Conservation (phyloP, 92 coral and sea anemone species). For the Diadumene lineata region DNA sequence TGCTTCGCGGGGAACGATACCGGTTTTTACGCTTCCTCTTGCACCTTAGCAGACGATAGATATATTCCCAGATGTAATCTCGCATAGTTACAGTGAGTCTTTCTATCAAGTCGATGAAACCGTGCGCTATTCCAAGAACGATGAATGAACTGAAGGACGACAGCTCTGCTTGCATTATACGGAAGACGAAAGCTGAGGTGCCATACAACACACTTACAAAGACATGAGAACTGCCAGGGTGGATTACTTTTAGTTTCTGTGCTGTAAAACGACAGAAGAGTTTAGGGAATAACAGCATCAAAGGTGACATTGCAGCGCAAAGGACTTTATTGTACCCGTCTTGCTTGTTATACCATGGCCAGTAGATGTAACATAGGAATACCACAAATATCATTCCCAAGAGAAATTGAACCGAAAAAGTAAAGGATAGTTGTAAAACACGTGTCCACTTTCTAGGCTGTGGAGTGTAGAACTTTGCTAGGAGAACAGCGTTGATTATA, state of each 20-base stretch:
- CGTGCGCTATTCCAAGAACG: constrained; percentile 58
- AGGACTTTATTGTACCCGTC: constrained; percentile 32
- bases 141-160: constrained; percentile 39
- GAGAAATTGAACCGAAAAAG: constrained; percentile 50
- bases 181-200: constrained; percentile 37
- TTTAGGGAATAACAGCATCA: constrained; percentile 53
- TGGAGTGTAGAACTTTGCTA: constrained; percentile 32
- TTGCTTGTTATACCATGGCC: constrained; percentile 47
- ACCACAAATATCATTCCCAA: constrained; percentile 43
- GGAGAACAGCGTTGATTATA: constrained; percentile 35
- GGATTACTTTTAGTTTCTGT: constrained; percentile 43
- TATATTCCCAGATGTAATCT: constrained; percentile 58
- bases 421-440: constrained; percentile 17
- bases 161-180: constrained; percentile 82
- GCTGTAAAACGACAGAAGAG: constrained; percentile 45
- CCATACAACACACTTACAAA: constrained; percentile 42
- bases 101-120: constrained; percentile 44
- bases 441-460: not conserved
- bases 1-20: constrained; percentile 62
- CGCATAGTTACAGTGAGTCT: constrained; percentile 57
- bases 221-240: constrained; percentile 53
- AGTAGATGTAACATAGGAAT: constrained; percentile 38
- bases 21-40: constrained; percentile 2
- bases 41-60: constrained; percentile 29
- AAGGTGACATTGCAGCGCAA: constrained; percentile 39